Base-by-base conservation (phyloP, 1,140 invertebrate species). In the Leptinotarsa texana region DNA sequence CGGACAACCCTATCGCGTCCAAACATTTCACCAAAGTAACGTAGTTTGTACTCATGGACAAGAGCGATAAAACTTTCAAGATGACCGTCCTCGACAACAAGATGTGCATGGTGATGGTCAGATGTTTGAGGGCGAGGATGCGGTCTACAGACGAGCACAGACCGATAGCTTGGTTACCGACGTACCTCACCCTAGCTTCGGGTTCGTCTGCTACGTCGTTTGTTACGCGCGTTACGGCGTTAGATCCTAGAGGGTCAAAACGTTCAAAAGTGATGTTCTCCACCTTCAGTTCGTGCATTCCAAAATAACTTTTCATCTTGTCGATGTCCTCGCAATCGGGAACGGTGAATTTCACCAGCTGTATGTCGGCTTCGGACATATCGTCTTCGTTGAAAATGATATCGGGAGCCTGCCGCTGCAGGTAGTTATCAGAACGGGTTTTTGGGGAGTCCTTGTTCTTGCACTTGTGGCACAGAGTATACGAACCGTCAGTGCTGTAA, bases 1-100 rank as follows among this genome's bases (percentile, higher is more conserved):
- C 90, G 42, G 87, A 87, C 67, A 92, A 82, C 21, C 90, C 90
- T 22, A 92, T 89, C 17, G 86, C 85, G 76, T 89, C 86, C 24
- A 92, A 81, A 17, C 88, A 89, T 48, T 85, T 85, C 11, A 87
- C 86, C 63, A 91, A 79, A 77, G 86, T 87, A 74, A 87, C 88
- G 3, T 86, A 75, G 70, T 80, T 80, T 11, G 81, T 75, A 85
- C 87, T 89, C 21, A 87, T 82, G 24, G 89, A 88, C 4, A 92
- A 83, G 4, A 90, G 83, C 2, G 87, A 87, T 0, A 92, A 82
- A 3, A 87, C 85, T 74, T 88, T 87, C 76, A 91, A 87, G 11
- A 91, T 86, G 8, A 90, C 86, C 61, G 86, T 85, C 22, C 90
- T 82, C 5, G 89, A 88, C 51, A 90, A 82, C 51, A 89, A 84